Base-by-base conservation (phyloP, 1,140 invertebrate genomes). In the Hirudo medicinalis region DNA sequence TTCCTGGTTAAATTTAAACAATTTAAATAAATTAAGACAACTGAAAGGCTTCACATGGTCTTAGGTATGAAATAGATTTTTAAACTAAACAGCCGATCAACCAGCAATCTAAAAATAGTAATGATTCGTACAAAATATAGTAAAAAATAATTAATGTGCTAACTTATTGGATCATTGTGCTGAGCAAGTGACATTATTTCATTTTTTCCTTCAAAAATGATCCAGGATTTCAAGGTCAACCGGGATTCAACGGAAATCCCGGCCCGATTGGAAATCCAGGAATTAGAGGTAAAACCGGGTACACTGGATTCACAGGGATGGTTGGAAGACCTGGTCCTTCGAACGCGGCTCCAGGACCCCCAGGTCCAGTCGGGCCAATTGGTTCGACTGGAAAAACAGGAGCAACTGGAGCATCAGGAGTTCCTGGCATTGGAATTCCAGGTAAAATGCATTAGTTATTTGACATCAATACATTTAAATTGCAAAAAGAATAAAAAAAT, bases 321-420 rank as follows among this genome's bases (percentile, higher is more conserved):
- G 20, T 9, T 71, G 75, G 17, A 67, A 69, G 6, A 67, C 71
- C 54, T 72, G 75, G 29, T 36, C 60, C 22, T 19, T 40, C 22
- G 17, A 74, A 73, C 53, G 72, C 74, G 3, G 27, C n/a, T 32
- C 32, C 32, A 32, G 75, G 75, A 11, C 36, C 72, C 27, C 72
- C 73, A 53, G 75, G 75, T 29, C 27, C 72, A 36, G 69, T 72
- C 19, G 76, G 76, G 55, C 40, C 40, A 17, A 49, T 57, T 29
- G 76, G 76, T 29, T 22, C 29, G 20, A 17, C 66, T 13, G 76
- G 75, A 15, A 17, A 57, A 27, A 66, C 72, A 49, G 76, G 76
- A 27, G 32, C 53, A 20, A 32, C 70, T 6, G 54, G 70, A 8
- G 3, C 69, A 70, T 20, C 69, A 13, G 69, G 69, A 43, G 9